Conservation (phyloP, 2,113 vertebrate genomes). For the Ailuropoda melanoleuca region DNA sequence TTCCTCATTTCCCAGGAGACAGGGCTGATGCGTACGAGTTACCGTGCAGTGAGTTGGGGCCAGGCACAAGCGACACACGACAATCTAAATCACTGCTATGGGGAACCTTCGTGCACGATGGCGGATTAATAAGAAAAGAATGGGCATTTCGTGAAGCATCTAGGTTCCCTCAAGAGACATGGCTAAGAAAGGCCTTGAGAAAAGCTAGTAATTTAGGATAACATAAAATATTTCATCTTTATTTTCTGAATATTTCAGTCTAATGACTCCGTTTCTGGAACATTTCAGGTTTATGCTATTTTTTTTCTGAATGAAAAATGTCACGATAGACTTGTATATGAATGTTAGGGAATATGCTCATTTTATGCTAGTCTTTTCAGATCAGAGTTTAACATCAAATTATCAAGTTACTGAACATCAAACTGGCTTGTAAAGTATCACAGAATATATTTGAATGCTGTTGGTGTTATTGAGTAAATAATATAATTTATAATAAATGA, state of each 20-base stretch:
- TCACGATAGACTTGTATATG: not conserved
- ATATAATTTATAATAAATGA: not conserved
- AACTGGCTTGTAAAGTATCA: not conserved
- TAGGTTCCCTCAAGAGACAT: not conserved
- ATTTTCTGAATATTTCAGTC: slow-evolving; percentile 14
- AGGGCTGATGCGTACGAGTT: not conserved
- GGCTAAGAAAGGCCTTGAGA: not conserved
- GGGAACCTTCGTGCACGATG: not conserved
- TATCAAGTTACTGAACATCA: not conserved
- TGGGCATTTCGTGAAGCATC: not conserved
- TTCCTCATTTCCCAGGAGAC: not conserved
- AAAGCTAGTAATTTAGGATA: not conserved
- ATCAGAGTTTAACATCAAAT: not conserved
- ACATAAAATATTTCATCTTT: not conserved
- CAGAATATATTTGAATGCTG: not conserved
- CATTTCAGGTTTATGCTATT: not conserved
- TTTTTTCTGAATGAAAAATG: slow-evolving; percentile 10
- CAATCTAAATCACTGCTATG: not conserved
- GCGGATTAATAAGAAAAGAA: not conserved
- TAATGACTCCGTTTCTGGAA: not conserved
- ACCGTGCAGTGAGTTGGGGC: not conserved
- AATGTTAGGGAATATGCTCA: not conserved
- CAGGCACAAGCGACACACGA: not conserved
- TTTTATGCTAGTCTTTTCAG: not conserved
- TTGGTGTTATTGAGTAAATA: slow-evolving; percentile 1